These are phyloP conservation scores for Acanthopleura granulata DNA, from an alignment of 2,888 invertebrate genomes.

Conservation along the genomic window DNA sequence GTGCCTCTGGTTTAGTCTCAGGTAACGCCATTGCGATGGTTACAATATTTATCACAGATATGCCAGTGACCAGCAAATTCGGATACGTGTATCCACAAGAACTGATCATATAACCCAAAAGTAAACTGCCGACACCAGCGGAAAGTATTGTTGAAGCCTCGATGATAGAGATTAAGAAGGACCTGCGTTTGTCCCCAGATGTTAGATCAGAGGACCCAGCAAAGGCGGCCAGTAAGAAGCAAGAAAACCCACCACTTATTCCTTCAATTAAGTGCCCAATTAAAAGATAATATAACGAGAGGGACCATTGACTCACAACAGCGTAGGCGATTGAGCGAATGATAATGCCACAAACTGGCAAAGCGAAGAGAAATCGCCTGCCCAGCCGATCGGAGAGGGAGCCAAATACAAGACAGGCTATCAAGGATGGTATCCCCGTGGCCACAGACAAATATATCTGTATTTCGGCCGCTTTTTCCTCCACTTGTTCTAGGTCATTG, in stretches of 20 bases:
- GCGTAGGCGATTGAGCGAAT: constrained; percentile 24
- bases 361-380: constrained; percentile 34
- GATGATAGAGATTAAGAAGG: constrained; percentile 31
- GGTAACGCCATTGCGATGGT: constrained; percentile 31
- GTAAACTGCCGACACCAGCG: constrained; percentile 24
- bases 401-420: constrained; percentile 33
- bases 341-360: constrained; percentile 28
- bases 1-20: constrained; percentile 27
- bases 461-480: constrained; percentile 32
- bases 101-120: constrained; percentile 36
- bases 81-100: constrained; percentile 28
- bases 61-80: constrained; percentile 24
- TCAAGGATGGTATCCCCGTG: constrained; percentile 27
- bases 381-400: constrained; percentile 37
- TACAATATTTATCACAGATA: constrained; percentile 24
- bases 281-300: constrained; percentile 30
- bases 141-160: constrained; percentile 32
- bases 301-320: constrained; percentile 35
- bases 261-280: constrained; percentile 36
- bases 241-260: constrained; percentile 33
- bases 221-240: constrained; percentile 28
- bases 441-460: constrained; percentile 31
- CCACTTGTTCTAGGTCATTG: constrained; percentile 22
- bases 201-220: constrained; percentile 39
- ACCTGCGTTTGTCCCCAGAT: constrained; percentile 30